Evolutionary conservation across 2,113 vertebrate species (phyloP).

Genomic region (Terrapene triunguis): DNA sequence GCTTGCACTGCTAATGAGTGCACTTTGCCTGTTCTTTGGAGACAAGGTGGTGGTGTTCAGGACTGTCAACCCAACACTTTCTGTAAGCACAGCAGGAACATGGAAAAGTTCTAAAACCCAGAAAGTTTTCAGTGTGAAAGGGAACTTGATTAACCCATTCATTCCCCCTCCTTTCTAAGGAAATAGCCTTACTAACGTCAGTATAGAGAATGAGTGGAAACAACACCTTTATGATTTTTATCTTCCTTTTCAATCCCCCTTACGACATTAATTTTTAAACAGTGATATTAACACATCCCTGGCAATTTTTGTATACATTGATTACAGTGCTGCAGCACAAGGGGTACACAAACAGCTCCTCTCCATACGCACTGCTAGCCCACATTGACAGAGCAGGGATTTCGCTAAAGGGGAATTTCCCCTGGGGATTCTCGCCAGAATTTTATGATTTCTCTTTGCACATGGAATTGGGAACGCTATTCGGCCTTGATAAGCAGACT

Average conservation of each 20-base stretch:
- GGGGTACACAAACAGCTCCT: conserved; percentile 1
- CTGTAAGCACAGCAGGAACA: conserved; percentile 12
- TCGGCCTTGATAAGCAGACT: conserved; percentile 55
- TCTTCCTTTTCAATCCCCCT: conserved; percentile 21
- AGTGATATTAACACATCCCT: background rate
- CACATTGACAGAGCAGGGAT: background rate
- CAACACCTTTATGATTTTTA: background rate
- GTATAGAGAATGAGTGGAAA: conserved; percentile 2
- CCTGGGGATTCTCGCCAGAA: conserved; percentile 46
- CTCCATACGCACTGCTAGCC: conserved; percentile 17
- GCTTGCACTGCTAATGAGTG: background rate
- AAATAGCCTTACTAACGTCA: background rate
- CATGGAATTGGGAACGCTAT: conserved; percentile 18
- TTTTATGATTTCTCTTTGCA: conserved; percentile 32
- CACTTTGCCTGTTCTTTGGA: background rate
- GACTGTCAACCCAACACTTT: background rate
- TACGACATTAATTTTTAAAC: conserved; percentile 3
- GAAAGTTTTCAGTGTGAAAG: conserved; percentile 16
- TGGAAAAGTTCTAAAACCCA: background rate
- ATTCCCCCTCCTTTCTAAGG: background rate
- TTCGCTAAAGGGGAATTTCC: conserved; percentile 27
- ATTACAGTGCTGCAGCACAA: background rate
- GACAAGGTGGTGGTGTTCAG: conserved; percentile 4
- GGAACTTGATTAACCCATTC: background rate
- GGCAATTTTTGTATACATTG: conserved; percentile 1